phyloP scores from a whole-genome alignment of 2,888 invertebrate genomes.

The Heliconius hortense region DNA sequence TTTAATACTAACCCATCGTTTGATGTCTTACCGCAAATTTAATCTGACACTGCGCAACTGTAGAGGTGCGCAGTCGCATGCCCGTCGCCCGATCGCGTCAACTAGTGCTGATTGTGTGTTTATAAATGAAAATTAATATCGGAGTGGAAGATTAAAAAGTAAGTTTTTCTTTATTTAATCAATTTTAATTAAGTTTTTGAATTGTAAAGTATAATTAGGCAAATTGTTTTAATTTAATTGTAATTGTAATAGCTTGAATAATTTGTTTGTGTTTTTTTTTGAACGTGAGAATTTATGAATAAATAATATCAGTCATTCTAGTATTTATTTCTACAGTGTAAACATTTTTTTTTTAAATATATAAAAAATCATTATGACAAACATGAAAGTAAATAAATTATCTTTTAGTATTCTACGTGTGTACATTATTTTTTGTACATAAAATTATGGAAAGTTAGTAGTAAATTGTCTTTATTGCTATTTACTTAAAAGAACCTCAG shows the following conservation, averaged over 20 bases:
- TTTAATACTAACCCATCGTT: slow-evolving; percentile 10
- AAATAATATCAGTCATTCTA: too few relatives aligned
- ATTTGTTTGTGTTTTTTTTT: not conserved
- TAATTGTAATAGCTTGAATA: not conserved
- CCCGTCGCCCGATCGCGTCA: slow-evolving; percentile 25
- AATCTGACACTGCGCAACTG: slow-evolving; percentile 40
- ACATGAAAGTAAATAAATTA: slow-evolving; percentile 1
- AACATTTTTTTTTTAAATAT: too few relatives aligned
- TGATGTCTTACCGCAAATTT: slow-evolving; percentile 33
- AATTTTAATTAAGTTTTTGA: slow-evolving; percentile 8
- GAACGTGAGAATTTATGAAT: not conserved
- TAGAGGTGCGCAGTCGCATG: slow-evolving; percentile 38
- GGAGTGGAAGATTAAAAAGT: slow-evolving; percentile 25
- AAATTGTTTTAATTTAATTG: slow-evolving; percentile 2
- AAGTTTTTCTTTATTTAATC: slow-evolving; percentile 21
- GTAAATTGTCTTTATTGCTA: slow-evolving; percentile 5
- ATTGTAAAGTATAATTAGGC: not conserved
- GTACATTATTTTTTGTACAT: slow-evolving; percentile 1
- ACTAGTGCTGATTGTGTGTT: slow-evolving; percentile 32
- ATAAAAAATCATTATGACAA: not conserved
- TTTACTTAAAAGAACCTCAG: slow-evolving; percentile 12
- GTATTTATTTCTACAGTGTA: not conserved
- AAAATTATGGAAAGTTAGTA: slow-evolving; percentile 9
- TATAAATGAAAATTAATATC: slow-evolving; percentile 29
- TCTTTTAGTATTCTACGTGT: slow-evolving; percentile 1